A percentile compares a stretch with the other conserved stretches of the same genome.
Conservation (phyloP, 2,888 invertebrate genomes). For the Synanthedon myopaeformis region DNA sequence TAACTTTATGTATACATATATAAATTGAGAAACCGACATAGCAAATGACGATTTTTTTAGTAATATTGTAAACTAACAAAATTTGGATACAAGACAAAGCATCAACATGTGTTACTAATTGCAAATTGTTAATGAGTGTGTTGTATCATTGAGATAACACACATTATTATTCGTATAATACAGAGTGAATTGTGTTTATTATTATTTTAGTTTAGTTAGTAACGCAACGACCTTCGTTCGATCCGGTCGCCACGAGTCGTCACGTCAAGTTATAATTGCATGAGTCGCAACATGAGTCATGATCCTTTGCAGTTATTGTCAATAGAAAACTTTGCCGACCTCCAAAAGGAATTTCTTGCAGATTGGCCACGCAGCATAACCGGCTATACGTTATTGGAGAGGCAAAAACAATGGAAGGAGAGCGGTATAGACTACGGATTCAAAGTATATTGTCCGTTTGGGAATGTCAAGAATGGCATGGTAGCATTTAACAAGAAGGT, state of each 20-base stretch:
- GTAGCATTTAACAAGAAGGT: constrained; percentile 5
- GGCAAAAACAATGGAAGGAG: not conserved
- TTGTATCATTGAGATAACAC: too few relatives aligned
- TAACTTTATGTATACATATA: too few relatives aligned
- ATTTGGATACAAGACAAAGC: too few relatives aligned
- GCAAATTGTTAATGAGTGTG: too few relatives aligned
- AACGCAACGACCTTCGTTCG: not conserved
- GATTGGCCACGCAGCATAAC: constrained; percentile 1
- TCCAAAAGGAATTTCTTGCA: not conserved
- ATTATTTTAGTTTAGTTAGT: not conserved
- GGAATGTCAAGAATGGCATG: constrained; percentile 1
- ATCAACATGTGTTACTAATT: too few relatives aligned
- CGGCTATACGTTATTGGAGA: constrained; percentile 1
- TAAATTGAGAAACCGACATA: too few relatives aligned
- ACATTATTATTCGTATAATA: too few relatives aligned
- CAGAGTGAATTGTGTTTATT: too few relatives aligned
- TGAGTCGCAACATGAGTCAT: not conserved
- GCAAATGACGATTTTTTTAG: too few relatives aligned
- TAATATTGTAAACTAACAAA: too few relatives aligned
- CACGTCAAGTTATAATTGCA: not conserved
- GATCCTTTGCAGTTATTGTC: constrained; percentile 1
- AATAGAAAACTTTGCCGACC: not conserved
- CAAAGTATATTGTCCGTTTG: constrained; percentile 3
- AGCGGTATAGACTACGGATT: constrained; percentile 1
- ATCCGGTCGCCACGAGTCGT: not conserved